Percentiles rank a stretch among this genome's conserved stretches.
Conservation (phyloP, 2,797 vertebrate species). For the Chromis chromis region DNA sequence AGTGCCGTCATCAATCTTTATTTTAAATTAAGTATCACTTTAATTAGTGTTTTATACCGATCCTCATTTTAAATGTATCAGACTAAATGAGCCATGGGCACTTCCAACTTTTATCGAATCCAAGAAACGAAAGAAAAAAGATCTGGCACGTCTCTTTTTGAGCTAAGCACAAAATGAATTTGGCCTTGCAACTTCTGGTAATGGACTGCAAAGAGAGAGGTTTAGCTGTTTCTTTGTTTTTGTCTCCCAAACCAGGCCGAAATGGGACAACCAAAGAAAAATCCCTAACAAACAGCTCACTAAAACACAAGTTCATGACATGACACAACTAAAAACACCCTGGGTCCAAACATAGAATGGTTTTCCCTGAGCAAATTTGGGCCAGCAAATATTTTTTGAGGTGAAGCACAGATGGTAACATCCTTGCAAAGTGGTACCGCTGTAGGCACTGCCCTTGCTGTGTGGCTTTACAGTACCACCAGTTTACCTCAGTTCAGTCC, state of each 20-base stretch:
- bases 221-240: slow-evolving; percentile 56
- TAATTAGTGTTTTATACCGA: slow-evolving; percentile 36
- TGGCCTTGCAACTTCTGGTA: slow-evolving; percentile 54
- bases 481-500: slow-evolving; percentile 48
- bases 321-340: slow-evolving; percentile 39
- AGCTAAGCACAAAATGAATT: slow-evolving; percentile 58
- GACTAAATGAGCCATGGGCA: slow-evolving; percentile 39
- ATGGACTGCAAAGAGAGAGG: slow-evolving; percentile 57
- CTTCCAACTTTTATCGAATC: slow-evolving; percentile 44
- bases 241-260: slow-evolving; percentile 45
- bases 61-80: slow-evolving; percentile 31
- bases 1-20: slow-evolving; percentile 23
- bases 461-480: slow-evolving; percentile 30
- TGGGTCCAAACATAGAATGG: slow-evolving; percentile 36
- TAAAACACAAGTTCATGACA: slow-evolving; percentile 63
- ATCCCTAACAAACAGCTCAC: slow-evolving; percentile 52
- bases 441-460: slow-evolving; percentile 36
- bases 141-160: slow-evolving; percentile 46
- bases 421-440: slow-evolving; percentile 59
- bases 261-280: slow-evolving; percentile 59
- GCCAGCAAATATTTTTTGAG: slow-evolving; percentile 49
- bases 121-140: slow-evolving; percentile 30
- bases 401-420: slow-evolving; percentile 57
- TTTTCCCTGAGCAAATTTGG: slow-evolving; percentile 54
- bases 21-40: slow-evolving; percentile 36